Base-by-base conservation (phyloP, 2,797 vertebrate species). In the Eleutherodactylus coqui region DNA sequence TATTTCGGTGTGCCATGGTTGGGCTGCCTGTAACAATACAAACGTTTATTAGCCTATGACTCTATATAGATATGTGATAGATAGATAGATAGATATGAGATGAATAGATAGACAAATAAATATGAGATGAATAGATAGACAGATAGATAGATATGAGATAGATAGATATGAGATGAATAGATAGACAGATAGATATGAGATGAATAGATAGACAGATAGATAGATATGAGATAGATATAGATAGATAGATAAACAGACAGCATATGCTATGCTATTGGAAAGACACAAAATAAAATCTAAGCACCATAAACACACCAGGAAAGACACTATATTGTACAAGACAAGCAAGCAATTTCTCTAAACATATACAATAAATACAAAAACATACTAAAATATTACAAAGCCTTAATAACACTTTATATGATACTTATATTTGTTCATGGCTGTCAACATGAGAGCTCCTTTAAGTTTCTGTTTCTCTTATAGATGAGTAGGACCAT, bases 21-120 rank as follows among this genome's bases (percentile, higher is more conserved):
- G 97, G 97, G 88, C 97, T 98, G 90, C 97, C 98, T 98, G 93
- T 49, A 92, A 91, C 89, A 85, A 91, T 51, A 94, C 13, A 80
- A 9, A 27, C n/a, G 3, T 16, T 32, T 43, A 36, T 82, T 76
- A 82, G n/a, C 6, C 4, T n/a, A n/a, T n/a, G n/a, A n/a, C n/a
- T n/a, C n/a, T 3, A 27, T 7, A 75, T 29, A 27, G 7, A 16
- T 6, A 75, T n/a, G n/a, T n/a, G 38, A 19, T 38, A 27, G 1
- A 38, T 38, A 58, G 0, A 51, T 24, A 53, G 13, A 17, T 7
- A 53, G 8, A 21, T 49, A 75, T 16, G 16, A 17, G 49, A 19
- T 21, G 29, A 49, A 29, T 47, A 14, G 41, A 19, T 19, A 32
- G 45, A 51, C 27, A 53, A 10, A 53, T 16, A 19, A 34, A 21